These are phyloP conservation scores for Nothura maculosa DNA, from an alignment of 2,797 vertebrate species.

Conservation along the genomic window DNA sequence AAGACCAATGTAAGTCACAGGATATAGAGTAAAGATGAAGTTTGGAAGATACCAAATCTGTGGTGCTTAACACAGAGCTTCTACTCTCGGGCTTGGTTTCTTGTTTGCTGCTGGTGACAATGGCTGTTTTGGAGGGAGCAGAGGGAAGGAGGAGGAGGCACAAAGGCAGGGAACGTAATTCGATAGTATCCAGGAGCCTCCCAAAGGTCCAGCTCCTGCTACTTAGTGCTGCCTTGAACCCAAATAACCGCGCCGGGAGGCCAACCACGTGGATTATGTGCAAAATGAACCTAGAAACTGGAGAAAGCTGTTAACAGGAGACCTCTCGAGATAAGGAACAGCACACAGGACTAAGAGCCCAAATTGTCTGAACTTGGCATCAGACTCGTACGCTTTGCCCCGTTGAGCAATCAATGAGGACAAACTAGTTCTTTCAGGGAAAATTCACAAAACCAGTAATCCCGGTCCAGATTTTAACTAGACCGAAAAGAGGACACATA, in stretches of 20 bases:
- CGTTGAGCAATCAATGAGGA: neutral
- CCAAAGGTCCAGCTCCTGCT: neutral
- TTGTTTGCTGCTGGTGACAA: neutral
- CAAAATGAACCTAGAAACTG: neutral
- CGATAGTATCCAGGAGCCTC: neutral
- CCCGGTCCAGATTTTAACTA: neutral
- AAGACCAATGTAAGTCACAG: accelerated
- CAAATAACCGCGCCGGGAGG: neutral
- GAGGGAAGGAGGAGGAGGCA: neutral
- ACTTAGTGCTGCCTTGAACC: neutral
- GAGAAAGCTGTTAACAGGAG: neutral
- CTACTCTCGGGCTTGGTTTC: neutral
- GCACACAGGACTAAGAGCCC: neutral
- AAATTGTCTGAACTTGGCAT: neutral
- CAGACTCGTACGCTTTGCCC: neutral
- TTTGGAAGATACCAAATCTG: neutral
- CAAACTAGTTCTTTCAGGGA: neutral
- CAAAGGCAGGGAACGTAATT: neutral
- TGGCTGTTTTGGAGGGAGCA: neutral
- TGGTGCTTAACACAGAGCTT: neutral
- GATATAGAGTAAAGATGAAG: neutral
- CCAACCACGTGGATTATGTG: accelerated
- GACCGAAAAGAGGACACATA: neutral
- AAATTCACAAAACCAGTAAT: neutral
- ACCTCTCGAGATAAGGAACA: neutral